Conservation (phyloP, 2,797 vertebrate species). For the Enteromius unitaeniatus region DNA sequence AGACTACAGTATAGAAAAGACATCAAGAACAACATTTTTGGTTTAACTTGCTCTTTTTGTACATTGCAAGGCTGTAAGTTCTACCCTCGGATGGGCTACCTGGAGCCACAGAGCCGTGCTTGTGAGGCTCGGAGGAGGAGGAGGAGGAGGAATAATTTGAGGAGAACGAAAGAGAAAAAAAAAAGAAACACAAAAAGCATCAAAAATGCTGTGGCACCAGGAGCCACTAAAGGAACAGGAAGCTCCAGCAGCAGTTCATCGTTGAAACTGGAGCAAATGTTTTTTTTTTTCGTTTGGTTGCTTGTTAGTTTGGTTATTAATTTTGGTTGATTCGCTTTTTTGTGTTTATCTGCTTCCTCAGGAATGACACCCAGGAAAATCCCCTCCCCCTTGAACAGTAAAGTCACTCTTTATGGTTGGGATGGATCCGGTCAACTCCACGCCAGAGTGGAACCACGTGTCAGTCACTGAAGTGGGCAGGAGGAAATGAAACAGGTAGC, state of each 20-base stretch:
- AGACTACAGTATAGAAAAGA: slow-evolving; percentile 99
- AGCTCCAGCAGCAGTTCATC: slow-evolving; percentile 85
- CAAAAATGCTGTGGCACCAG: slow-evolving; percentile 86
- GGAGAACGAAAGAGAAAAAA: slow-evolving; percentile 70
- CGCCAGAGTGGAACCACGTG: slow-evolving; percentile 74
- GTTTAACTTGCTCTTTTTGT: slow-evolving; percentile 99
- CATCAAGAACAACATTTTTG: slow-evolving; percentile 99
- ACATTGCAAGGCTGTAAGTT: slow-evolving; percentile 99
- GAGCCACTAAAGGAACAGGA: slow-evolving; percentile 87
- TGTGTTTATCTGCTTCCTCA: slow-evolving; percentile 81
- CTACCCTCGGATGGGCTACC: slow-evolving; percentile 86
- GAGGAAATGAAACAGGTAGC: slow-evolving; percentile 79
- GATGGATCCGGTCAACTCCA: slow-evolving; percentile 66
- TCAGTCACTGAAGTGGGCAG: slow-evolving; percentile 75
- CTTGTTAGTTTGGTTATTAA: slow-evolving; percentile 85
- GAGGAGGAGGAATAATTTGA: slow-evolving; percentile 80
- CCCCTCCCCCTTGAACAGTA: slow-evolving; percentile 72
- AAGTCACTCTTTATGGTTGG: slow-evolving; percentile 72
- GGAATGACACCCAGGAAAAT: slow-evolving; percentile 78
- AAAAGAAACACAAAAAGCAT: slow-evolving; percentile 68
- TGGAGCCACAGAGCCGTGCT: slow-evolving; percentile 87
- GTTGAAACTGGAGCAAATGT: slow-evolving; percentile 85
- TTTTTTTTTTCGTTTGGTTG: slow-evolving; percentile 84
- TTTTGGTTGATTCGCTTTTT: slow-evolving; percentile 86
- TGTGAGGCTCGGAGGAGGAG: slow-evolving; percentile 80